phyloP scores from a whole-genome alignment of 2,113 vertebrate genomes.

The Barnardius zonarius region DNA sequence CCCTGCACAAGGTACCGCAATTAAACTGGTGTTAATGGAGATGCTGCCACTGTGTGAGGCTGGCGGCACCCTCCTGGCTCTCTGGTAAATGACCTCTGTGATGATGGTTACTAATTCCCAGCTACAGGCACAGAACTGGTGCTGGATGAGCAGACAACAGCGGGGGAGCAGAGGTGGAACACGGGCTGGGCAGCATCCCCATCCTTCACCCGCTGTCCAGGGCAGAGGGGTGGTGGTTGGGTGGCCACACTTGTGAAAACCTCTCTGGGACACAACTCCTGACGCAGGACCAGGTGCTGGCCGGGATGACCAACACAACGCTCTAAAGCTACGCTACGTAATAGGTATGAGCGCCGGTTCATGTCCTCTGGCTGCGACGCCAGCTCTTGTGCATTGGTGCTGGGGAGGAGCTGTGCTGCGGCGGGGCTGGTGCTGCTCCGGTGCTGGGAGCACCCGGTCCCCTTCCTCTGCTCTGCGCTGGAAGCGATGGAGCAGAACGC shows the following conservation, averaged over 20 bases:
- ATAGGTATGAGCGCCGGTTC: background rate
- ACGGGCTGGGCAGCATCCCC: background rate
- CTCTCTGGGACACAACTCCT: background rate
- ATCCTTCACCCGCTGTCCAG: rapidly evolving
- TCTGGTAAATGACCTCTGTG: background rate
- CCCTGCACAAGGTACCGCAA: background rate
- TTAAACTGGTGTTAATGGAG: background rate
- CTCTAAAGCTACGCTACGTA: background rate
- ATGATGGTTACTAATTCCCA: background rate
- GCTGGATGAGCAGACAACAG: background rate
- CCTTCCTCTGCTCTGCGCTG: background rate
- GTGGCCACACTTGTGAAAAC: background rate
- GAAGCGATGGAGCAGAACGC: background rate
- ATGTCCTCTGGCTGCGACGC: background rate
- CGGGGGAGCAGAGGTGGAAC: background rate
- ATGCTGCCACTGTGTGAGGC: background rate
- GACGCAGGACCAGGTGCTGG: background rate
- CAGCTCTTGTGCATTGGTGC: background rate
- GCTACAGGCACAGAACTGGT: background rate
- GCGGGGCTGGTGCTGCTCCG: background rate
- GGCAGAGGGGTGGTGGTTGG: background rate
- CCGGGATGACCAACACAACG: background rate
- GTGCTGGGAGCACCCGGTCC: background rate
- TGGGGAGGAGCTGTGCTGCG: background rate
- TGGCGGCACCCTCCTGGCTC: background rate